Conservation (phyloP, 2,113 vertebrate genomes). For the Ailuropoda melanoleuca region DNA sequence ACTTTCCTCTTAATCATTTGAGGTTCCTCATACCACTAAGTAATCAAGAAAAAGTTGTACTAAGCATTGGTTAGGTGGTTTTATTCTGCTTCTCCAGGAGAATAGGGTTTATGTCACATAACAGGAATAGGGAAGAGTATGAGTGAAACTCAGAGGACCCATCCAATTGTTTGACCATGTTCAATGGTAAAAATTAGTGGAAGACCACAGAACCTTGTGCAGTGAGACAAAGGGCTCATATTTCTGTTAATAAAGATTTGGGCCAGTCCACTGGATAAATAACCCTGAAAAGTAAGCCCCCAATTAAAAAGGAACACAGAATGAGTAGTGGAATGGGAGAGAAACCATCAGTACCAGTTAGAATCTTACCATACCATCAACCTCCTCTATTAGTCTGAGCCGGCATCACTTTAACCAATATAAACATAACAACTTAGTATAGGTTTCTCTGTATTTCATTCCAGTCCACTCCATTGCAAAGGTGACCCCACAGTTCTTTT, state of each 20-base stretch:
- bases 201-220: not conserved
- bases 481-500: not conserved
- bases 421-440: not conserved
- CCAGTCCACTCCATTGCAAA: not conserved
- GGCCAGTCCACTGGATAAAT: not conserved
- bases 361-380: not conserved
- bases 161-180: not conserved
- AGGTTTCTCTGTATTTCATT: not conserved
- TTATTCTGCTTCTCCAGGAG: not conserved
- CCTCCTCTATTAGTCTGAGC: not conserved
- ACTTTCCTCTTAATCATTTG: not conserved
- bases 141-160: not conserved
- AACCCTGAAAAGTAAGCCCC: not conserved
- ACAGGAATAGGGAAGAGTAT: too few relatives aligned
- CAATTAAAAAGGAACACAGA: not conserved
- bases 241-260: not conserved
- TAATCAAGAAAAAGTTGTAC: not conserved
- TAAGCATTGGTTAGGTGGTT: not conserved
- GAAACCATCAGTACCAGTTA: not conserved
- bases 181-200: not conserved
- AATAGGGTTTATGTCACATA: not conserved
- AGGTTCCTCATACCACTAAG: not conserved
- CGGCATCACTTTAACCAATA: not conserved
- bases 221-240: not conserved
- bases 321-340: not conserved